phyloP scores from a whole-genome alignment of 1,140 invertebrate species.

The Philopotamus ludificatus region DNA sequence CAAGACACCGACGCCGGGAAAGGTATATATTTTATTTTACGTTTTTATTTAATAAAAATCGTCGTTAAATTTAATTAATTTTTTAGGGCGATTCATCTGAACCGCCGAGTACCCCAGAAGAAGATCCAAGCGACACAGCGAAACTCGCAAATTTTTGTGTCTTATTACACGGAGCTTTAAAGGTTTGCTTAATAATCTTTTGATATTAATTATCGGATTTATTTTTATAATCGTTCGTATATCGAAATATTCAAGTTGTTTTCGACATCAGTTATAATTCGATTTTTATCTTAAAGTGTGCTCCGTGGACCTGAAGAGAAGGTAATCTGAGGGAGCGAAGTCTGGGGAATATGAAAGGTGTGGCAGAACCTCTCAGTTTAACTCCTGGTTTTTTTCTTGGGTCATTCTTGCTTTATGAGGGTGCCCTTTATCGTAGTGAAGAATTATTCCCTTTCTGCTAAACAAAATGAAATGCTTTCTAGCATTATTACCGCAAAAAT shows the following conservation, averaged over 20 bases:
- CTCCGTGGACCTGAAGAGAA: too few relatives aligned
- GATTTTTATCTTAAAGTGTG: too few relatives aligned
- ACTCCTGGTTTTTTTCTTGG: too few relatives aligned
- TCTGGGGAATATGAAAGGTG: too few relatives aligned
- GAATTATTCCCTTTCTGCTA: too few relatives aligned
- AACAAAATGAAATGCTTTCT: too few relatives aligned
- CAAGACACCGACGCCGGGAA: constrained; percentile 31
- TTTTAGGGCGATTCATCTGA: constrained; percentile 29
- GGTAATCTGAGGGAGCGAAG: too few relatives aligned
- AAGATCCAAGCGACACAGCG: constrained; percentile 70
- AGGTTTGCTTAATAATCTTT: constrained; percentile 57
- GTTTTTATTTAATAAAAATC: not conserved
- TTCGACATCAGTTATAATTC: too few relatives aligned
- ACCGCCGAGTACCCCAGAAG: constrained; percentile 55
- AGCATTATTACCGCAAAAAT: too few relatives aligned
- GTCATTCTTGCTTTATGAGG: too few relatives aligned
- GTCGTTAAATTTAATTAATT: not conserved
- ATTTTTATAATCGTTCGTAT: not conserved
- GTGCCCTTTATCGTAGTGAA: too few relatives aligned
- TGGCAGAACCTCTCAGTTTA: too few relatives aligned
- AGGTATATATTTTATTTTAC: constrained; percentile 12
- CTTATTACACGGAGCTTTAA: constrained; percentile 89
- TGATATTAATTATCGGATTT: not conserved
- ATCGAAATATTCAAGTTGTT: not conserved
- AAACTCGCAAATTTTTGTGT: constrained; percentile 89